Conservation (phyloP, 2,113 vertebrate species). For the Prochilodus magdalenae region DNA sequence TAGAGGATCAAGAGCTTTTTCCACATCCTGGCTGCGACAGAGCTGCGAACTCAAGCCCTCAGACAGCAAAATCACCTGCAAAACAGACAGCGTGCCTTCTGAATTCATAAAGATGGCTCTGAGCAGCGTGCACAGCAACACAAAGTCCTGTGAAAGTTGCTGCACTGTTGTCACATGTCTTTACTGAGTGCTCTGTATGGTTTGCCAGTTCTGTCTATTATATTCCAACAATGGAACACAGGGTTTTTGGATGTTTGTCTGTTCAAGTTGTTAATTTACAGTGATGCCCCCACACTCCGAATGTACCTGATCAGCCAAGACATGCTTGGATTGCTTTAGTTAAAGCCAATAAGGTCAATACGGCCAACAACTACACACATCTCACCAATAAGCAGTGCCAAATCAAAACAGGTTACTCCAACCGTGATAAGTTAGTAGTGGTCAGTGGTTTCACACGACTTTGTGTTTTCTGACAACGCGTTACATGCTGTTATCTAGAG, state of each 20-base stretch:
- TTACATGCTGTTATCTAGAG: not conserved
- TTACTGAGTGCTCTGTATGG: not conserved
- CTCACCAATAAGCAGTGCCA: not conserved
- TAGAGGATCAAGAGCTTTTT: conserved; percentile 60
- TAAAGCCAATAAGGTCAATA: too few relatives aligned
- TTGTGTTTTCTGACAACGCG: not conserved
- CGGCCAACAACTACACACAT: too few relatives aligned
- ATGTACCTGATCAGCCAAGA: too few relatives aligned
- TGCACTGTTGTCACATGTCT: not conserved
- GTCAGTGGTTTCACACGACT: too few relatives aligned
- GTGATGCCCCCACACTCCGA: too few relatives aligned
- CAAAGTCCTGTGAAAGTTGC: not conserved
- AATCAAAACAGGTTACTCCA: not conserved
- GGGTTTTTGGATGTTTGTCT: not conserved
- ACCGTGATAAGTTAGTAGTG: not conserved
- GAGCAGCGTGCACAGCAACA: not conserved
- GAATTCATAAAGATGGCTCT: conserved; percentile 7
- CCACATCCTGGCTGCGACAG: conserved; percentile 62
- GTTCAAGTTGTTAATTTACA: not conserved
- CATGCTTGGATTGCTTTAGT: too few relatives aligned
- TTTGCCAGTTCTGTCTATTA: not conserved
- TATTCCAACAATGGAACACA: not conserved
- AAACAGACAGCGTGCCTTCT: conserved; percentile 4
- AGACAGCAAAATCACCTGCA: conserved; percentile 66
- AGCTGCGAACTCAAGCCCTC: conserved; percentile 63